Evolutionary conservation across 2,888 invertebrate genomes (phyloP).

Genomic region (Leucozona laternaria): DNA sequence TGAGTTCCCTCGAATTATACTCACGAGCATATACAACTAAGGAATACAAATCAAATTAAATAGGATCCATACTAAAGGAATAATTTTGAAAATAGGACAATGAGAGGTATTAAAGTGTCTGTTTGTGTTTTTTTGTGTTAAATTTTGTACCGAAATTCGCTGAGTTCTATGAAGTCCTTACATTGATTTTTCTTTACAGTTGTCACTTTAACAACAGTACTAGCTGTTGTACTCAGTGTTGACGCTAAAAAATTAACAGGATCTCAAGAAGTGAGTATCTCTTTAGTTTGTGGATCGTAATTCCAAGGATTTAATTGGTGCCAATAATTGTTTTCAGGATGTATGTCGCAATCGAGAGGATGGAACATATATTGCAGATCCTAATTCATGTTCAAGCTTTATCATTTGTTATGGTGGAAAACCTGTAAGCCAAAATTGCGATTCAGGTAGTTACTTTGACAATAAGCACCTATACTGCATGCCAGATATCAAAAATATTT

Average conservation of each 20-base stretch:
- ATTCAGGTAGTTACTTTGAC: constrained; percentile 78
- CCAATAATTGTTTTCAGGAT: constrained; percentile 69
- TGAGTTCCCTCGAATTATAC: constrained; percentile 58
- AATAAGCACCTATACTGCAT: constrained; percentile 4
- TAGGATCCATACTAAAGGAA: constrained; percentile 41
- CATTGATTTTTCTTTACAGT: constrained; percentile 47
- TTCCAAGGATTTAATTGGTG: not conserved
- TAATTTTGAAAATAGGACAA: constrained; percentile 52
- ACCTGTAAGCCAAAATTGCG: constrained; percentile 77
- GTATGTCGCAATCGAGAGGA: constrained; percentile 75
- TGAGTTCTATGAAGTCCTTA: not conserved
- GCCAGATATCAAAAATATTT: constrained; percentile 52
- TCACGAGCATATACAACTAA: constrained; percentile 47
- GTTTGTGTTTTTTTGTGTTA: not conserved
- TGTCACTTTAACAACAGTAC: constrained; percentile 60
- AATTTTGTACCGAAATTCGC: not conserved
- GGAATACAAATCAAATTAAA: constrained; percentile 40
- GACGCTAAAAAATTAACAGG: constrained; percentile 28
- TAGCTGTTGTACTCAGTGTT: constrained; percentile 55
- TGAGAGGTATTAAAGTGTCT: constrained; percentile 58
- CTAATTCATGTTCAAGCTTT: constrained; percentile 76
- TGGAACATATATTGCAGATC: constrained; percentile 68
- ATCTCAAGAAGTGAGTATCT: constrained; percentile 54
- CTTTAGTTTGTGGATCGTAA: not conserved
- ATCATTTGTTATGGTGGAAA: constrained; percentile 76